Percentiles rank a stretch among this genome's conserved stretches.
Evolutionary conservation across 2,888 invertebrate genomes (phyloP).

Genomic region (Lasius fuliginosus): DNA sequence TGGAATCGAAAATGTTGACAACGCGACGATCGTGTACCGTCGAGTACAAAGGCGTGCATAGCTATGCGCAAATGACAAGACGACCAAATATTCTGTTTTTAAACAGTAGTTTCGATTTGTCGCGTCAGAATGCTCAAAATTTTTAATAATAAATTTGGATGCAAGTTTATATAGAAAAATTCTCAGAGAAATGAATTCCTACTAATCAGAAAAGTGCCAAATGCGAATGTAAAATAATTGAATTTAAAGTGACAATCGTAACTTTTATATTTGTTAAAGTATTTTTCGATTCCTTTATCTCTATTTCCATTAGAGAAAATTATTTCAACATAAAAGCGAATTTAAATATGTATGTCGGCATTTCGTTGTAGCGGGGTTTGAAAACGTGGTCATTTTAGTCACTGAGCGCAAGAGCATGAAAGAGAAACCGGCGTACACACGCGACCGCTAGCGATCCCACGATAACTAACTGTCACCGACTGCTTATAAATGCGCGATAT

Average conservation of each 20-base stretch:
- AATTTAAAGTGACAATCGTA: background rate
- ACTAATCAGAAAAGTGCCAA: background rate
- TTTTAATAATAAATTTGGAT: background rate
- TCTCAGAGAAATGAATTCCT: background rate
- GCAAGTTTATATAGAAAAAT: background rate
- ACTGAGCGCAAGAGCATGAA: conserved; percentile 57
- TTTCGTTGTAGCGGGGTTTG: background rate
- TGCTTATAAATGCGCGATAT: conserved; percentile 72
- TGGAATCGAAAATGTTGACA: conserved; percentile 58
- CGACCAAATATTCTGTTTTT: background rate
- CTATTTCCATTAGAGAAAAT: background rate
- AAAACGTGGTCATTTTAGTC: background rate
- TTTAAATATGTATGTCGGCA: background rate
- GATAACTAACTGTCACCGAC: conserved; percentile 59
- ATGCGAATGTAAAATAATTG: background rate
- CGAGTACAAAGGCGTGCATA: conserved; percentile 66
- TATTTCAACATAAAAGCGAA: background rate
- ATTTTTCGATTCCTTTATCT: background rate
- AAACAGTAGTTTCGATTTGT: background rate
- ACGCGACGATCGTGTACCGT: background rate
- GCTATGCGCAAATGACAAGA: conserved; percentile 57
- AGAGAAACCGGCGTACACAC: conserved; percentile 5
- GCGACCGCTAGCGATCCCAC: conserved; percentile 30
- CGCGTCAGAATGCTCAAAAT: background rate
- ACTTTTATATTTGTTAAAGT: background rate